Percentiles rank a stretch among this genome's conserved stretches.
Evolutionary conservation across 2,797 vertebrate genomes (phyloP).

Genomic region (Fundulus diaphanus): DNA sequence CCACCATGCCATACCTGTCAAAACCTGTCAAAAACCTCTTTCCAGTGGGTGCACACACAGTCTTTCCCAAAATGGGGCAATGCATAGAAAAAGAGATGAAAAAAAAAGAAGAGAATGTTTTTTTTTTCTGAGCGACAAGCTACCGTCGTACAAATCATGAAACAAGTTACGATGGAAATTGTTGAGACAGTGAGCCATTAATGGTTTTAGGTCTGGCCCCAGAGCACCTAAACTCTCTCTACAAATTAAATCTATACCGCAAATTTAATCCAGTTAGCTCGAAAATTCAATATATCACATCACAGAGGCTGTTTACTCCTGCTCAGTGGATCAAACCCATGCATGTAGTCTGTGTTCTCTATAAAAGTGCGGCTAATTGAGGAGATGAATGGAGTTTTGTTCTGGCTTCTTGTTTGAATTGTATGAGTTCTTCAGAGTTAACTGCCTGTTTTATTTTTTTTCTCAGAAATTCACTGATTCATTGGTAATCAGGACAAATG

Average conservation of each 20-base stretch:
- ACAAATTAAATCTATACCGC: constrained; percentile 22
- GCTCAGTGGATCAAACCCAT: constrained; percentile 10
- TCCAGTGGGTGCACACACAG: constrained; percentile 25
- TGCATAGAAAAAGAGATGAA: constrained; percentile 2
- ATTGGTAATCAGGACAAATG: not conserved
- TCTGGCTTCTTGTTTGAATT: not conserved
- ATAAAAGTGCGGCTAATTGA: constrained; percentile 3
- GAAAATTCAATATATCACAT: constrained; percentile 27
- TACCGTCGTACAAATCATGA: constrained; percentile 4
- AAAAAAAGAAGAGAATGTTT: not conserved
- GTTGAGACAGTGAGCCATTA: constrained; percentile 3
- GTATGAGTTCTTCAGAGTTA: constrained; percentile 1
- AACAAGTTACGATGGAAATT: constrained; percentile 8
- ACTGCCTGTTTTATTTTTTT: constrained; percentile 17
- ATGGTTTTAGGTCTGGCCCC: constrained; percentile 16
- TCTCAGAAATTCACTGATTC: constrained; percentile 22
- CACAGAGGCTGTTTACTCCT: constrained; percentile 15
- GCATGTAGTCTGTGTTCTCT: not conserved
- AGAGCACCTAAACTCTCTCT: constrained; percentile 11
- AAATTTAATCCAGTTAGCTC: constrained; percentile 16
- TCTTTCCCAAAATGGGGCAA: constrained; percentile 16
- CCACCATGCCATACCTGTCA: constrained; percentile 64
- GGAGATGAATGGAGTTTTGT: constrained; percentile 7
- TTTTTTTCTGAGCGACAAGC: constrained; percentile 12
- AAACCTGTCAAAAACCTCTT: constrained; percentile 66